phyloP scores from a whole-genome alignment of 2,113 vertebrate species.

The Egretta garzetta region DNA sequence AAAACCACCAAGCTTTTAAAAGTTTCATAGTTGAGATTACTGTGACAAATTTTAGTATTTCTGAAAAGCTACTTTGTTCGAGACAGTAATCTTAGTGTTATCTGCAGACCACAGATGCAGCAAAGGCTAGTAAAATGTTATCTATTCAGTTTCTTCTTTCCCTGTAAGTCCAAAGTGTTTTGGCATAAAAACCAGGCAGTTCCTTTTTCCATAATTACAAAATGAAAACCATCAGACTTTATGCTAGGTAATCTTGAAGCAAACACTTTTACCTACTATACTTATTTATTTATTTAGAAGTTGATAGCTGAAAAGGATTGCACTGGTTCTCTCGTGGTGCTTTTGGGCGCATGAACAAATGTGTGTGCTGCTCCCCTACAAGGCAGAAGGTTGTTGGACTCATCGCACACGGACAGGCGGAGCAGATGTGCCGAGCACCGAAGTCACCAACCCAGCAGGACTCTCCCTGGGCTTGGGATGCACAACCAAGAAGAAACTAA shows the following conservation, averaged over 20 bases:
- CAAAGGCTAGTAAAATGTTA: not conserved
- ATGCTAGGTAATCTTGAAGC: not conserved
- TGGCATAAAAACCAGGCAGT: not conserved
- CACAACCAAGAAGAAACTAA: not conserved
- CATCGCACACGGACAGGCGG: accelerated
- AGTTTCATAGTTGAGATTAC: not conserved
- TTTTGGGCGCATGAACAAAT: not conserved
- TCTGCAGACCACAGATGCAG: not conserved
- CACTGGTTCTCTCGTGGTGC: not conserved
- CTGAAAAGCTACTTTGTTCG: not conserved
- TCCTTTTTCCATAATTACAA: not conserved
- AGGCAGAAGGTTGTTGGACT: not conserved
- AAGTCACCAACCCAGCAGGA: not conserved
- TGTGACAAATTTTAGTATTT: not conserved
- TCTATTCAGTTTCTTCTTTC: not conserved
- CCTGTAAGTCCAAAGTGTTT: not conserved
- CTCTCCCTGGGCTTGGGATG: not conserved
- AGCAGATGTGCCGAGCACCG: not conserved
- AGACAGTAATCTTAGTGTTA: not conserved
- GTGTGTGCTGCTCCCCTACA: not conserved
- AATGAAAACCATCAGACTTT: not conserved
- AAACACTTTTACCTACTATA: not conserved
- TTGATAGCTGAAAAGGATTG: not conserved
- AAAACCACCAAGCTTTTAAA: not conserved
- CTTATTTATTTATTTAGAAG: not conserved